Base-by-base conservation (phyloP, 2,888 invertebrate species). In the Dryobotodes eremita region DNA sequence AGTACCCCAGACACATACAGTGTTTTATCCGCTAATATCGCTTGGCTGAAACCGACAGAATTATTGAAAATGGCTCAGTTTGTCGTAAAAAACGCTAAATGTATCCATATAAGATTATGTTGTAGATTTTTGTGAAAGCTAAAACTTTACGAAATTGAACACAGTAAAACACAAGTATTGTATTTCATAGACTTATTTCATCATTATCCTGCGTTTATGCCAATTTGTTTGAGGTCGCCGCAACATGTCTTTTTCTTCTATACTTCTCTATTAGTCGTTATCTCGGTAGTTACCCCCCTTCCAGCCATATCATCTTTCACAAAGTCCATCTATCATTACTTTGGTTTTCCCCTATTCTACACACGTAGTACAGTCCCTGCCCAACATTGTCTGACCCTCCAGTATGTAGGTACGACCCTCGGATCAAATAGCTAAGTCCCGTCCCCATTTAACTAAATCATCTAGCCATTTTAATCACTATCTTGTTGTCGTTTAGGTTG, bases 1-100 rank as follows among this genome's bases (percentile, higher is more conserved):
- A 99, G 94, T 80, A 98, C 98, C 59, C 99, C 99, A 13, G 99
- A 99, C 62, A 99, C 97, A 92, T 99, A 99, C 55, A 99, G 97
- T 0, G 98, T 98, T 82, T 98, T 97, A 92, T 98, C 98, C 57
- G 98, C 98, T 75, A 98, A 97, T 69, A 99, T 98, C 26, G 99
- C 99, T 97, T 99, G 99, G 91, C 99, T 99, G 94, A 70, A 77
- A 79, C 11, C 53, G 48, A 59, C n/a, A 36, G 36, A 31, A 53
- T 53, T 0, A 31, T 50, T 50, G 48, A 68, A 26, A 68, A 48
- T 20, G 8, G 13, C 4, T 48, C 46, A 26, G 10, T 46, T 26
- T 5, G 6, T 36, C 36, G 15, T 46, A 46, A n/a, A 48, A 72
- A 65, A 66, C 11, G 23, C 23, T 23, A 11, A 62, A 48, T 55